These are phyloP conservation scores for Scaptomyza polygonia DNA, from an alignment of 2,888 invertebrate species.

Conservation along the genomic window DNA sequence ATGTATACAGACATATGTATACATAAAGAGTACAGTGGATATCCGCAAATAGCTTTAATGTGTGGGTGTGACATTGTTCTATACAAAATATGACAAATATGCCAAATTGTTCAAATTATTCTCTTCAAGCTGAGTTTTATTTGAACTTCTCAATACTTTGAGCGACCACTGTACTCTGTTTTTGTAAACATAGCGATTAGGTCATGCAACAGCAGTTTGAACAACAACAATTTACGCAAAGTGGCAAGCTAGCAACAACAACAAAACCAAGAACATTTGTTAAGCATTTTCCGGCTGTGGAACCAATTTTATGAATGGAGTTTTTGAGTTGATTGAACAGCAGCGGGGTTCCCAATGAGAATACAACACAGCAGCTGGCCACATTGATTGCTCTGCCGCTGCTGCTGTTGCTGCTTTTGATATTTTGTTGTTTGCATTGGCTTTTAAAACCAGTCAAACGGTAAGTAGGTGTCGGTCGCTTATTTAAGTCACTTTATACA, in stretches of 20 bases:
- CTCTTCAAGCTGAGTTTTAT: not conserved
- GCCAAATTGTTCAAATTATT: not conserved
- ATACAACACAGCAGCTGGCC: slow-evolving; percentile 21
- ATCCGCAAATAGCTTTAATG: not conserved
- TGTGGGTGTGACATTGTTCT: slow-evolving; percentile 1
- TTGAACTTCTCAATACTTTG: not conserved
- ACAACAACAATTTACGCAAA: slow-evolving; percentile 27
- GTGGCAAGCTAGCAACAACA: slow-evolving; percentile 25
- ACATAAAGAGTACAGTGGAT: slow-evolving; percentile 7
- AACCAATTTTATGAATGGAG: slow-evolving; percentile 66
- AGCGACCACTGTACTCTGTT: slow-evolving; percentile 1
- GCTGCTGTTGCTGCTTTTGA: slow-evolving; percentile 11
- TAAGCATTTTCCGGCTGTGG: slow-evolving; percentile 59
- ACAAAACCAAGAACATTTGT: slow-evolving; percentile 23
- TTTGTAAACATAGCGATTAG: slow-evolving; percentile 66
- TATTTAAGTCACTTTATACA: slow-evolving; percentile 55
- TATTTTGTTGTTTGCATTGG: slow-evolving; percentile 65
- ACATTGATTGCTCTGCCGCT: slow-evolving; percentile 25
- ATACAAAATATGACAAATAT: not conserved
- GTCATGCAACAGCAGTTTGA: slow-evolving; percentile 67
- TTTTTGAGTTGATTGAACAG: slow-evolving; percentile 58
- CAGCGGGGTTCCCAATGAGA: slow-evolving; percentile 28
- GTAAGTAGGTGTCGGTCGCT: slow-evolving; percentile 79
- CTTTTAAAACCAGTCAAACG: slow-evolving; percentile 69
- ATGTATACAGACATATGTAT: slow-evolving; percentile 25